Evolutionary conservation across 2,888 invertebrate genomes (phyloP), one percentile per base, ranked within the genome.

Genomic region (Amblyjoppa proteus): DNA sequence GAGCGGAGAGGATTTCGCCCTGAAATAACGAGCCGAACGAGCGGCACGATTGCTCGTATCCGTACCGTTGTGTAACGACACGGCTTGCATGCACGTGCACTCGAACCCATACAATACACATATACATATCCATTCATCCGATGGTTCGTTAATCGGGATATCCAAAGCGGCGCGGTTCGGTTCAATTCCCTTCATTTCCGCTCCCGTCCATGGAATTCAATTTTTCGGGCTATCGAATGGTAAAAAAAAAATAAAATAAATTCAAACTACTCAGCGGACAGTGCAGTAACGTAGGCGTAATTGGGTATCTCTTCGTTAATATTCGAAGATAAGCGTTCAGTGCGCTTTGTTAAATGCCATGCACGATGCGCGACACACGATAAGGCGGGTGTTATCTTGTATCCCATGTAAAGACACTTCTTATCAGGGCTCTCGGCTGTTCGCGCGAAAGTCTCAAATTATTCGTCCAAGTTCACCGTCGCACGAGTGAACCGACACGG

Each of bases 11-110:
- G 58, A 38, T 49, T 61, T 64, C 58, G 75, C 38, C 66, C 51
- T 45, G 51, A 80, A 80, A 84, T 80, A 84, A 84, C 83, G 80
- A 84, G 80, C 83, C 31, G 45, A 61, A 45, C 41, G 31, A 61
- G 49, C 20, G 41, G 45, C 16, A 34, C 64, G 79, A 83, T 79
- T 34, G 61, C 41, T 16, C 45, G 53, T 34, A 3, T 28, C 49
- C 25, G n/a, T n/a, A 68, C 53, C 20, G 56, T 84, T 56, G 34
- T 25, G 34, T 56, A 76, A 84, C 75, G 53, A 80, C 58, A 64
- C 34, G 28, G 49, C 53, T 13, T 13, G 41, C 31, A 34, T 4
- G 61, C 13, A 31, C 28, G 31, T 28, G 31, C 25, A 61, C 13
- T 13, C 31, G 61, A 61, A 28, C 61, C 61, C 41, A 41, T 41